Conservation (phyloP, 2,888 invertebrate species). For the Caenorhabditis auriculariae region DNA sequence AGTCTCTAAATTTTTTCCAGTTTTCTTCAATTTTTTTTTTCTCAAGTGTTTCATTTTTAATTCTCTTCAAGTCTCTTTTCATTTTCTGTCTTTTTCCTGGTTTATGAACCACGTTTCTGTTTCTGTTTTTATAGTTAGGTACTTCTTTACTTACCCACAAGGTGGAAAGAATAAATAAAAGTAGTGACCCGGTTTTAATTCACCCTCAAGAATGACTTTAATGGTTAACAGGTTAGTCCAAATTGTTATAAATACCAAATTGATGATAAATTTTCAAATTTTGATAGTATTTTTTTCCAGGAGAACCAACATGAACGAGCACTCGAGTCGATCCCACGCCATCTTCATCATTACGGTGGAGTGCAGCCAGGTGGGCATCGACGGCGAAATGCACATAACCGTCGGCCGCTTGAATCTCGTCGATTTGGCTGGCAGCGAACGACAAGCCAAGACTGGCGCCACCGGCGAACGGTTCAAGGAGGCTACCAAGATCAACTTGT, state of each 20-base stretch:
- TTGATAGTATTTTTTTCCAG: constrained; percentile 29
- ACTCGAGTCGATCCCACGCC: constrained; percentile 85
- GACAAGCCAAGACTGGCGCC: constrained; percentile 87
- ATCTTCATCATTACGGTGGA: constrained; percentile 97
- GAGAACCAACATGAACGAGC: constrained; percentile 94
- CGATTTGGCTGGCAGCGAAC: constrained; percentile 95
- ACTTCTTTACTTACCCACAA: not conserved
- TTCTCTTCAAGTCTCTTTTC: too few relatives aligned
- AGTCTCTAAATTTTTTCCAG: too few relatives aligned
- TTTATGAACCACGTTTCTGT: too few relatives aligned
- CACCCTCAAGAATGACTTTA: too few relatives aligned
- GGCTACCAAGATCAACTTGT: constrained; percentile 95
- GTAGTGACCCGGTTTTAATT: too few relatives aligned
- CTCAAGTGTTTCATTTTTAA: too few relatives aligned
- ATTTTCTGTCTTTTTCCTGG: too few relatives aligned
- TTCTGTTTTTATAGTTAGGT: not conserved
- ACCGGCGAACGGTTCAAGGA: constrained; percentile 70
- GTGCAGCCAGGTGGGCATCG: constrained; percentile 76
- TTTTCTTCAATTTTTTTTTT: too few relatives aligned
- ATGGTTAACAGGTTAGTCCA: too few relatives aligned
- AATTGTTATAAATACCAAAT: not conserved
- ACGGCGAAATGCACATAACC: constrained; percentile 69
- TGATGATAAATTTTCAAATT: not conserved
- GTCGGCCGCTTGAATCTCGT: constrained; percentile 95
- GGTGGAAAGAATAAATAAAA: not conserved